phyloP scores from a whole-genome alignment of 2,888 invertebrate genomes.

The Sesia bembeciformis region DNA sequence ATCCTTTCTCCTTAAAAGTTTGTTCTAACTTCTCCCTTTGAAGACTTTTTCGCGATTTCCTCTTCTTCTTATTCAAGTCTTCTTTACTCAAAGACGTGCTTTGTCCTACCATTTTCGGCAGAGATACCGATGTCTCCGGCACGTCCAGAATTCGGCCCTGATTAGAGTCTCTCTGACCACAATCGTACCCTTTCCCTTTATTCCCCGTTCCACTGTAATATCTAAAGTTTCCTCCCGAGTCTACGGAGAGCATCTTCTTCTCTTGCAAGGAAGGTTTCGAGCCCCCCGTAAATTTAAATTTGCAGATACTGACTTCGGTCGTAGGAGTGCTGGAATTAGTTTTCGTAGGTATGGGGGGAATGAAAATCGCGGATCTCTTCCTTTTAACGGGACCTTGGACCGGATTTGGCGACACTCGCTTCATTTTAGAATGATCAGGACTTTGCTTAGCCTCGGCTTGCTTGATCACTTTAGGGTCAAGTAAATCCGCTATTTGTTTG shows the following conservation, averaged over 20 bases:
- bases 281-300: constrained; percentile 94
- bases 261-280: constrained; percentile 91
- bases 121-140: constrained; percentile 27
- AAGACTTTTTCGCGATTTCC: constrained; percentile 86
- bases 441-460: constrained; percentile 41
- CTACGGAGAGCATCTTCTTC: constrained; percentile 93
- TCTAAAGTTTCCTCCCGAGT: constrained; percentile 90
- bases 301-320: constrained; percentile 92
- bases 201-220: constrained; percentile 91
- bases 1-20: constrained; percentile 94
- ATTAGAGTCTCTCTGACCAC: constrained; percentile 81
- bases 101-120: constrained; percentile 19
- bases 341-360: constrained; percentile 86
- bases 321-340: constrained; percentile 83
- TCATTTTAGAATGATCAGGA: constrained; percentile 57
- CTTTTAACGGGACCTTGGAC: constrained; percentile 74
- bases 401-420: constrained; percentile 51
- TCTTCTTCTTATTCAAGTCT: constrained; percentile 74
- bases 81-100: constrained; percentile 28
- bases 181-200: constrained; percentile 87
- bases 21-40: constrained; percentile 92
- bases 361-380: constrained; percentile 88
- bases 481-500: constrained; percentile 60
- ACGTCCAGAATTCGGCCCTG: constrained; percentile 46
- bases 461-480: constrained; percentile 61